Conservation (phyloP, 2,797 vertebrate genomes). For the Cynopterus sphinx region DNA sequence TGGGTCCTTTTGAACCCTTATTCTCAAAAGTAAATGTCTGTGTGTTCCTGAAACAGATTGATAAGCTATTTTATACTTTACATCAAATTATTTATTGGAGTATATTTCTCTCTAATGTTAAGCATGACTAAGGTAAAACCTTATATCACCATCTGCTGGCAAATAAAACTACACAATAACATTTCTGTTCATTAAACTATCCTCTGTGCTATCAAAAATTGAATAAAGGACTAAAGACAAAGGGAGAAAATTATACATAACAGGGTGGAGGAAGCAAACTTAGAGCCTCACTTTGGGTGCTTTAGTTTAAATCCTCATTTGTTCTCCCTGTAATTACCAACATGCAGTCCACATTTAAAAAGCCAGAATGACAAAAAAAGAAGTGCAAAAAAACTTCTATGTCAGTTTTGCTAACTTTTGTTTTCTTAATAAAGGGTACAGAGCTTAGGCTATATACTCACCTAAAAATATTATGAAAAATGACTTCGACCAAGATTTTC, state of each 20-base stretch:
- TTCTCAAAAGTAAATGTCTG: conserved; percentile 26
- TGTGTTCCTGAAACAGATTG: neutral
- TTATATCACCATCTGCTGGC: neutral
- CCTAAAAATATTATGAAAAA: neutral
- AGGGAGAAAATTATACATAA: conserved; percentile 60
- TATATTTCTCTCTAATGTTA: neutral
- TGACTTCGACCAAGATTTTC: neutral
- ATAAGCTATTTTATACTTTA: conserved; percentile 35
- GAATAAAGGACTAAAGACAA: conserved; percentile 60
- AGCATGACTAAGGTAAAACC: conserved; percentile 53
- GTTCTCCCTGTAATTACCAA: conserved; percentile 73
- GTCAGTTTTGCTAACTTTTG: conserved; percentile 39
- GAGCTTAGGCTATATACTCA: neutral
- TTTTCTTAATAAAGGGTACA: conserved; percentile 55
- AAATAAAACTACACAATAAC: conserved; percentile 50
- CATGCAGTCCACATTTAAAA: conserved; percentile 63
- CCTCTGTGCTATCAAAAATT: conserved; percentile 66
- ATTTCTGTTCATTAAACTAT: conserved; percentile 43
- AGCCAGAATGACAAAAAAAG: neutral
- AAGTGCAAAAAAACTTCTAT: conserved; percentile 4
- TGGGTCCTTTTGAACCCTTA: conserved; percentile 17
- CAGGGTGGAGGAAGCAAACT: conserved; percentile 39
- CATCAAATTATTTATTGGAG: neutral
- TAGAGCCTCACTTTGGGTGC: conserved; percentile 62
- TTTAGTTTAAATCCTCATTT: conserved; percentile 68